These are phyloP conservation scores for Harpagoxenus sublaevis DNA, from an alignment of 2,888 invertebrate genomes.

Conservation along the genomic window DNA sequence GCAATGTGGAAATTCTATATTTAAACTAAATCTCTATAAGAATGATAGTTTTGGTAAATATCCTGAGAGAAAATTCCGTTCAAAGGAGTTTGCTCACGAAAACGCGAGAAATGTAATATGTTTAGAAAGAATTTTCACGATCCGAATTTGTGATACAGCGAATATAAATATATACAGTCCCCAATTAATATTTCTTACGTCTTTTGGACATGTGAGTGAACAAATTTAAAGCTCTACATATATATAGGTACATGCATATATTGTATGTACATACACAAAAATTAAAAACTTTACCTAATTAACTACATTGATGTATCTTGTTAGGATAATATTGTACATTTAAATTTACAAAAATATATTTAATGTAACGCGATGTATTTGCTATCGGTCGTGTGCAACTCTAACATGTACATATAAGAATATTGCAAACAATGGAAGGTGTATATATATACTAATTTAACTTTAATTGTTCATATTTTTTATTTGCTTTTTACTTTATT, in stretches of 20 bases:
- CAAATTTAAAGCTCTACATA: constrained; percentile 48
- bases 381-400: constrained; percentile 53
- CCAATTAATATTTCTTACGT: constrained; percentile 65
- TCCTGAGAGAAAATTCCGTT: constrained; percentile 56
- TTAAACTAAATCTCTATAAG: background rate
- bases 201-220: constrained; percentile 61
- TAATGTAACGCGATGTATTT: constrained; percentile 49
- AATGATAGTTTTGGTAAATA: background rate
- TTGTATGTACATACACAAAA: constrained; percentile 33
- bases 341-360: constrained; percentile 53
- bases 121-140: constrained; percentile 62
- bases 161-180: constrained; percentile 58
- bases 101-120: constrained; percentile 47
- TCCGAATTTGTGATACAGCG: constrained; percentile 69
- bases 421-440: constrained; percentile 42
- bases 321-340: constrained; percentile 54
- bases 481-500: constrained; percentile 31
- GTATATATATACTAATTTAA: constrained; percentile 53
- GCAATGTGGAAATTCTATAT: background rate
- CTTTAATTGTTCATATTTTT: constrained; percentile 67
- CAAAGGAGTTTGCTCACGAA: constrained; percentile 53
- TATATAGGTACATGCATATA: background rate
- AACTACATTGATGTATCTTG: constrained; percentile 56
- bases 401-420: constrained; percentile 52
- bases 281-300: constrained; percentile 58